Conservation (phyloP, 2,797 vertebrate genomes). For the Chelon auratus region DNA sequence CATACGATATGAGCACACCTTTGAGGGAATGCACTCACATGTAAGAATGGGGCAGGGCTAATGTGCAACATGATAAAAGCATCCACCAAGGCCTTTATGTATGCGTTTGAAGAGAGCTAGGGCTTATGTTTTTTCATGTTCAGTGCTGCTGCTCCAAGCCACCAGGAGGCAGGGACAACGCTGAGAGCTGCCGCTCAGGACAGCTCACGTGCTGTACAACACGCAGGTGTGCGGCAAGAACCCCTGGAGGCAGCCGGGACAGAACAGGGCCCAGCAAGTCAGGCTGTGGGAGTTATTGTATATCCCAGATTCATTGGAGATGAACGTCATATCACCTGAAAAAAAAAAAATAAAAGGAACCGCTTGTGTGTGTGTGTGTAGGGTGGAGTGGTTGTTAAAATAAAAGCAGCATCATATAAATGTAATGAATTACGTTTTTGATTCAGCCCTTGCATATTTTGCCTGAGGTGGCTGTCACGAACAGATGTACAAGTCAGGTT, state of each 20-base stretch:
- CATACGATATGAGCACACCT: slow-evolving; percentile 79
- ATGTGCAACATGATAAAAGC: slow-evolving; percentile 79
- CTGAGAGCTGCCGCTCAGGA: slow-evolving; percentile 52
- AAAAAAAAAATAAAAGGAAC: slow-evolving; percentile 3
- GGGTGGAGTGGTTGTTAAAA: slow-evolving; percentile 51
- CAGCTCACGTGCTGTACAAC: slow-evolving; percentile 57
- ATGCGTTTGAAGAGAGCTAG: slow-evolving; percentile 56
- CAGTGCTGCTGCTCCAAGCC: slow-evolving; percentile 54
- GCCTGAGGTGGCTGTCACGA: slow-evolving; percentile 81
- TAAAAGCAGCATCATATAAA: slow-evolving; percentile 59
- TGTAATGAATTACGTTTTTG: slow-evolving; percentile 86
- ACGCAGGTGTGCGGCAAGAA: slow-evolving; percentile 77
- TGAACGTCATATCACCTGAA: slow-evolving; percentile 65
- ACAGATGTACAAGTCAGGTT: slow-evolving; percentile 83
- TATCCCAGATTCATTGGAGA: slow-evolving; percentile 70
- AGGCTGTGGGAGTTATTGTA: slow-evolving; percentile 77
- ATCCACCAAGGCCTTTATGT: slow-evolving; percentile 68
- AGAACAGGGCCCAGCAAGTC: slow-evolving; percentile 81
- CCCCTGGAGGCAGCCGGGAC: slow-evolving; percentile 72
- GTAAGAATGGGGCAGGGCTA: slow-evolving; percentile 72
- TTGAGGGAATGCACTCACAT: slow-evolving; percentile 76
- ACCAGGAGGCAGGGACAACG: slow-evolving; percentile 71
- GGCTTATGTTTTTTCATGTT: slow-evolving; percentile 59
- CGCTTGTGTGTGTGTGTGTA: slow-evolving; percentile 21
- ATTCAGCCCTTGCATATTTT: slow-evolving; percentile 78